Evolutionary conservation across 2,113 vertebrate species (phyloP).

Genomic region (Muntiacus reevesi): DNA sequence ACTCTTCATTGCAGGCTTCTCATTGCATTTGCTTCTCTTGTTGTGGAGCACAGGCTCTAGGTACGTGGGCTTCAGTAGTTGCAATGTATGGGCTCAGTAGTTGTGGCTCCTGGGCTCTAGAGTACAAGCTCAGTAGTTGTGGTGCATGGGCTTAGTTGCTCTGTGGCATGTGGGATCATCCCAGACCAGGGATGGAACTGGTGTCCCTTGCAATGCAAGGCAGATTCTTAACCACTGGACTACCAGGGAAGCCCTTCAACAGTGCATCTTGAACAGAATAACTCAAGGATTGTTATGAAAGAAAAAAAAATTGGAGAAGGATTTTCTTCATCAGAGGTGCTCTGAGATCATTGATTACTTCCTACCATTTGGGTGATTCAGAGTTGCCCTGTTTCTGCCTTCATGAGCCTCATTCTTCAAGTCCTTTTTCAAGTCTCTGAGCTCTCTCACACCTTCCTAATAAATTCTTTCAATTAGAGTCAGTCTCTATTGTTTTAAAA

Average conservation of each 20-base stretch:
- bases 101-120: neutral
- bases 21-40: neutral
- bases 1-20: neutral
- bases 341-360: neutral
- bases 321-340: slow-evolving; percentile 6
- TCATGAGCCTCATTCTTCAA: neutral
- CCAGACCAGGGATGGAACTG: neutral
- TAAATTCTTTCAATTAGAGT: neutral
- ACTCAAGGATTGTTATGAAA: neutral
- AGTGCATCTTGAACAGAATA: neutral
- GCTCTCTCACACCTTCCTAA: neutral
- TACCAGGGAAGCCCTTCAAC: neutral
- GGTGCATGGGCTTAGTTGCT: neutral
- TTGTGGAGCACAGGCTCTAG: neutral
- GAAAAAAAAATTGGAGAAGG: neutral
- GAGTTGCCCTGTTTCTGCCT: neutral
- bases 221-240: neutral
- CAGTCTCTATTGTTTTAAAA: neutral
- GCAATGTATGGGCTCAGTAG: neutral
- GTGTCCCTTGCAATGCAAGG: neutral
- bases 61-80: neutral
- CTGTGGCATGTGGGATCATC: neutral
- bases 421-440: neutral
- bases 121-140: neutral
- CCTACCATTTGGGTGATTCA: neutral